Base-by-base conservation (phyloP, 2,888 invertebrate genomes). In the Gymnoscelis rufifasciata region DNA sequence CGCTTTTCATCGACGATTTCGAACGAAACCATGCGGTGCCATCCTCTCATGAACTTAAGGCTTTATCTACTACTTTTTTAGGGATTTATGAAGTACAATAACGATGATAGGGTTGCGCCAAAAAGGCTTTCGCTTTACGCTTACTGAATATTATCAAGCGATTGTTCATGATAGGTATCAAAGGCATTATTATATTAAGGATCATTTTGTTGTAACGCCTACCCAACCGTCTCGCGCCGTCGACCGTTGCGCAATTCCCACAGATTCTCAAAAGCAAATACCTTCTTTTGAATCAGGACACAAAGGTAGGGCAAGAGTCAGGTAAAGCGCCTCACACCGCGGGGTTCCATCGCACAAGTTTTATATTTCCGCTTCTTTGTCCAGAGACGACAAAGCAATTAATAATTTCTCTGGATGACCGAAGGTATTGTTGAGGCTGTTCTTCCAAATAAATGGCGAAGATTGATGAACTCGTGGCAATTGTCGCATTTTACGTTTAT, bases 301-400 rank as follows among this genome's bases (percentile, higher is more conserved):
- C 86, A 88, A 88, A 80, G 70, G 78, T 60, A 72, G 87, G 86
- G 78, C 87, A 87, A 86, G 86, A 87, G 87, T 88, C 88, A 88
- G 88, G 88, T 88, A 88, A 73, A 80, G 78, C 78, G 77, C 75
- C 71, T 80, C 75, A 55, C 84, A 56, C 86, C 56, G 75, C 80
- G 78, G 88, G 87, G 83, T 77, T 75, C 72, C 78, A 66, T 71
- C 64, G 74, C 72, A 78, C 75, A 79, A 86, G 83, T 87, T 87
- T 87, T 88, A 87, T 88, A 87, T 88, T 84, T 88, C 88, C 88
- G 88, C 78, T 87, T 84, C 87, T 86, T 88, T 88, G 87, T 88
- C n/a, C n/a, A n/a, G n/a, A n/a, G n/a, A n/a, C 69, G 64, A 69
- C 65, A 66, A 71, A 71, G 78, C 86, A 86, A 87, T 88, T 88